Evolutionary conservation across 2,113 vertebrate genomes (phyloP).

Genomic region (Albula goreensis): DNA sequence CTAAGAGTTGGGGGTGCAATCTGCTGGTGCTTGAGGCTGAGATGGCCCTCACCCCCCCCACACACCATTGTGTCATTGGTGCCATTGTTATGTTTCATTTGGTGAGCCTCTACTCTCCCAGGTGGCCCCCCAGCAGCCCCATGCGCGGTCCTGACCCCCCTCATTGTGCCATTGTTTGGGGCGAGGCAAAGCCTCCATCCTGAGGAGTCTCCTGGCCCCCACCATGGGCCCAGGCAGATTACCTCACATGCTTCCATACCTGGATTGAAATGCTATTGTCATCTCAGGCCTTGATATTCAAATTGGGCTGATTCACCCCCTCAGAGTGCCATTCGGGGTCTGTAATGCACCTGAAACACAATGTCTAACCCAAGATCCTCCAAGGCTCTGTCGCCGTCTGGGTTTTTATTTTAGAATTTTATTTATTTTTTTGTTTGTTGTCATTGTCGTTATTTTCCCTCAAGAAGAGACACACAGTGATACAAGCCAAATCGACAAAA

Average conservation of each 20-base stretch:
- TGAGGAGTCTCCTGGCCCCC: conserved; percentile 17
- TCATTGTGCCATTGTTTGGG: conserved; percentile 25
- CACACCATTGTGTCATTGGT: too few species aligned
- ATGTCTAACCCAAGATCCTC: not conserved
- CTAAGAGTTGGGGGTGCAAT: too few species aligned
- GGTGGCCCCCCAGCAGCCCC: too few species aligned
- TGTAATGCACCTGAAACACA: not conserved
- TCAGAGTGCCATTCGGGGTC: not conserved
- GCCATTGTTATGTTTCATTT: too few species aligned
- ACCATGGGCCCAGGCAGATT: conserved; percentile 1
- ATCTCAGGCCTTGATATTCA: conserved; percentile 52
- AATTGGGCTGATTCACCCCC: conserved; percentile 41
- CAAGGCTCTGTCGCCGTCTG: too few species aligned
- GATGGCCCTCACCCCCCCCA: too few species aligned
- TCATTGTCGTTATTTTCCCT: not conserved
- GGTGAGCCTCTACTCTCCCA: too few species aligned
- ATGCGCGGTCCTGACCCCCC: not conserved
- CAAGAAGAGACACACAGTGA: not conserved
- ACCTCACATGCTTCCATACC: conserved; percentile 10
- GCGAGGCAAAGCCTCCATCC: conserved; percentile 10
- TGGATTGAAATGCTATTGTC: conserved; percentile 37
- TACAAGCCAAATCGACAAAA: not conserved
- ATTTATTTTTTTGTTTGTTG: not conserved
- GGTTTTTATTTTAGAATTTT: not conserved
- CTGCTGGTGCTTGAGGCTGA: too few species aligned